These are phyloP conservation scores for Tinea trinotella DNA, from an alignment of 2,888 invertebrate genomes.

Conservation along the genomic window DNA sequence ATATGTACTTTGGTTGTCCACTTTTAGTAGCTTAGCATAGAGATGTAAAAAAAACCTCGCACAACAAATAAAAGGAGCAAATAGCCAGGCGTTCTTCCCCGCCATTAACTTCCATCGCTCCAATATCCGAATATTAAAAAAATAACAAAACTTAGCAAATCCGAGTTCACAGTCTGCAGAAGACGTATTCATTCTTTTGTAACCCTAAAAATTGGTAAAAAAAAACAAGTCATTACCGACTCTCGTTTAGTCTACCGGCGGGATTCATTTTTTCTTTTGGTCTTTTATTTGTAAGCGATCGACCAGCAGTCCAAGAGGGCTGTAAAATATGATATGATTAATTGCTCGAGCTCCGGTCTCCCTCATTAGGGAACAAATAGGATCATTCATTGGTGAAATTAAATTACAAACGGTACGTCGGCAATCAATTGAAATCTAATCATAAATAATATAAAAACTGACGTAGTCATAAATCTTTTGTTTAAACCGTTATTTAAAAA, in stretches of 20 bases:
- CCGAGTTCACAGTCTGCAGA: slow-evolving; percentile 51
- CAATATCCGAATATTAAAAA: slow-evolving; percentile 46
- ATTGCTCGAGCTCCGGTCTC: slow-evolving; percentile 54
- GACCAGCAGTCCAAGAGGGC: slow-evolving; percentile 46
- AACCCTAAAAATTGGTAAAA: slow-evolving; percentile 46
- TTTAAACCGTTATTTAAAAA: too few relatives aligned
- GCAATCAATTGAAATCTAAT: slow-evolving; percentile 56
- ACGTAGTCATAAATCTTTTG: slow-evolving; percentile 21
- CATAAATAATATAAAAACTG: slow-evolving; percentile 48
- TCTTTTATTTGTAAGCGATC: slow-evolving; percentile 62
- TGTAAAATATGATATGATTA: slow-evolving; percentile 68
- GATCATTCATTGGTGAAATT: slow-evolving; percentile 66
- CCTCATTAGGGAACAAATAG: slow-evolving; percentile 68
- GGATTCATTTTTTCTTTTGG: slow-evolving; percentile 31
- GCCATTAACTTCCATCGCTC: slow-evolving; percentile 45
- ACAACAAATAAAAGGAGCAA: slow-evolving; percentile 2
- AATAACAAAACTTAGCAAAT: slow-evolving; percentile 51
- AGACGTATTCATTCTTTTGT: slow-evolving; percentile 67
- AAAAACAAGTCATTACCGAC: slow-evolving; percentile 70
- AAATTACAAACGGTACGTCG: slow-evolving; percentile 50
- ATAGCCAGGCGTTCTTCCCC: slow-evolving; percentile 31
- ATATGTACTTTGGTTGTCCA: too few relatives aligned
- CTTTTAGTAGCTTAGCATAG: too few relatives aligned
- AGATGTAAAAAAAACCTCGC: too few relatives aligned
- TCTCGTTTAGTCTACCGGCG: slow-evolving; percentile 59